Base-by-base conservation (phyloP, 2,888 invertebrate genomes). In the Ceriagrion tenellum region DNA sequence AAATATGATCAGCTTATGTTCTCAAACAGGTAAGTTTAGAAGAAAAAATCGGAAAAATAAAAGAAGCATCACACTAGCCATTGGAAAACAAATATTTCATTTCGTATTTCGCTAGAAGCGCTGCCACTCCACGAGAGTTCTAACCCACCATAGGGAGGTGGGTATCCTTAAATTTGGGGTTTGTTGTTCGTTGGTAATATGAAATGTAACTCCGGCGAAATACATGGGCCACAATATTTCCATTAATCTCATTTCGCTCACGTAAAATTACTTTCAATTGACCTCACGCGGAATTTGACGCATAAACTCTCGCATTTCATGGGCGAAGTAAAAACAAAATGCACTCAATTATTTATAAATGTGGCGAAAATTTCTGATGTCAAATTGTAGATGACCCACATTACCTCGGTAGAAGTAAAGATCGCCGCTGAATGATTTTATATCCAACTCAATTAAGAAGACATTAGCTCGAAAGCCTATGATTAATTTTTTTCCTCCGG, bases 401-500 rank as follows among this genome's bases (percentile, higher is more conserved):
- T 69, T 26, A 69, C n/a, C 26, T 69, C 69, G 26, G 35, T n/a
- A 8, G 69, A 69, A 81, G 81, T 30, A 81, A 81, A 81, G 35
- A 35, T 81, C 81, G 16, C 81, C 35, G 35, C 35, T 26, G 81
- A 81, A 81, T 81, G 81, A 81, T 81, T 81, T 81, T 18, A 30
- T 35, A 81, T 35, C 81, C 30, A 30, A 81, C 81, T 81, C 81
- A 81, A 81, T 81, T 81, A 81, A 81, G 81, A 35, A 81, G 35
- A 4, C 81, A 81, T 81, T 81, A 81, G 81, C 2, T 35, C 81
- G 35, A 16, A 35, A 35, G 35, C 81, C 81, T 35, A 35, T 81
- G 81, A 35, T 81, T 81, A 81, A 81, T 18, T 81, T 81, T 35
- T 81, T 18, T 81, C 81, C 23, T 26, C 69, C 69, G 69, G 3